Conservation (phyloP, 2,113 vertebrate genomes). For the Cyanocitta stelleri region DNA sequence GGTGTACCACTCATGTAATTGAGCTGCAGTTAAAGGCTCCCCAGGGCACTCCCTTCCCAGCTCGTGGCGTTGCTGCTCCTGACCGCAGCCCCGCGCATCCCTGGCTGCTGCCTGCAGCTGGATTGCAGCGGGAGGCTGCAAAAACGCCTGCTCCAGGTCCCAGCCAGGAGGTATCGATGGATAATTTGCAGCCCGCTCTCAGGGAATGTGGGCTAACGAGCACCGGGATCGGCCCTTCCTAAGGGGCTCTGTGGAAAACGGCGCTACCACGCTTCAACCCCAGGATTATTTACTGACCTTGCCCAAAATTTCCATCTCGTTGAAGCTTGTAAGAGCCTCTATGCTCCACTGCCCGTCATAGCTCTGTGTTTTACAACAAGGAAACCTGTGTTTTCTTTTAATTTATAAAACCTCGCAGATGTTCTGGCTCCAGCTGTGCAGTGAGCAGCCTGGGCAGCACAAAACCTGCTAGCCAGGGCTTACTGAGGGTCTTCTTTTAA, state of each 20-base stretch:
- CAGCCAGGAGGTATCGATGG: not conserved
- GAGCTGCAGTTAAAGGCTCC: conserved; percentile 40
- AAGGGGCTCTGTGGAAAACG: not conserved
- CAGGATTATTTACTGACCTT: conserved; percentile 25
- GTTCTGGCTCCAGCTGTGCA: not conserved
- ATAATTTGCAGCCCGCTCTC: not conserved
- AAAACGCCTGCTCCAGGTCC: not conserved
- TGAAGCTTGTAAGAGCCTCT: conserved; percentile 9
- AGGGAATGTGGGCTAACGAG: not conserved
- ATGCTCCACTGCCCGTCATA: not conserved
- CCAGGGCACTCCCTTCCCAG: not conserved
- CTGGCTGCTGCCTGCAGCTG: fast-evolving
- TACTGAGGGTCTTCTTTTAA: not conserved
- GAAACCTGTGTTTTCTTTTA: conserved; percentile 32
- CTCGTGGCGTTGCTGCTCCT: not conserved
- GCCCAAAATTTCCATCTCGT: not conserved
- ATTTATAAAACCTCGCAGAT: conserved; percentile 53
- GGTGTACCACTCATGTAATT: conserved; percentile 38
- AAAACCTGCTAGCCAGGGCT: not conserved
- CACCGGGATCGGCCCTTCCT: not conserved
- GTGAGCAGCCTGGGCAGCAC: not conserved
- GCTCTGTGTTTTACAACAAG: not conserved
- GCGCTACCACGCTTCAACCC: not conserved
- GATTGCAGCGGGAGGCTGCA: not conserved
- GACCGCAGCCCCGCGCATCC: not conserved